phyloP scores from a whole-genome alignment of 2,113 vertebrate genomes.

The Dromas ardeola region DNA sequence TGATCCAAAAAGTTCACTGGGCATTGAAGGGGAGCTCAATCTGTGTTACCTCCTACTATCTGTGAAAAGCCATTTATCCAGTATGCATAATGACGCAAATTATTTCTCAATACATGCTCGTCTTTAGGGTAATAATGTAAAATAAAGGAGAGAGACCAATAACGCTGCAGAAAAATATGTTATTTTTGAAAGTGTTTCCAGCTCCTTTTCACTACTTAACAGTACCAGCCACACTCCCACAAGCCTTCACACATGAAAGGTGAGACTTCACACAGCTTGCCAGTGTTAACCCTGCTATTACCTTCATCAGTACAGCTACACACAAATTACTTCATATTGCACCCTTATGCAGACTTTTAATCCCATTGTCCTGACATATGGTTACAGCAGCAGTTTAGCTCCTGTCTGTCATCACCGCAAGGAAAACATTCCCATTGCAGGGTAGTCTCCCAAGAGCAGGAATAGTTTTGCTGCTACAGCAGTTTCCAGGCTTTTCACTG shows the following conservation, averaged over 20 bases:
- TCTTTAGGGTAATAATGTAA: constrained; percentile 10
- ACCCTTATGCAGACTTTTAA: not conserved
- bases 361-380: not conserved
- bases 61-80: not conserved
- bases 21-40: not conserved
- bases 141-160: not conserved
- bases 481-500: not conserved
- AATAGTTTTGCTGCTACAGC: not conserved
- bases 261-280: constrained; percentile 19
- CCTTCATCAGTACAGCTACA: constrained; percentile 14
- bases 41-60: not conserved
- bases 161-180: not conserved
- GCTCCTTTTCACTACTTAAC: constrained; percentile 22
- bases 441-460: not conserved
- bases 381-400: constrained; percentile 16
- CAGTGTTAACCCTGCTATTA: constrained; percentile 40
- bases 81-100: not conserved
- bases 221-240: constrained; percentile 51
- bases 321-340: not conserved
- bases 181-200: constrained; percentile 43
- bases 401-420: not conserved
- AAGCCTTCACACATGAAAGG: constrained; percentile 31
- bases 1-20: not conserved
- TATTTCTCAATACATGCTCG: not conserved
- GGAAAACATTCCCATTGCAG: constrained; percentile 19